Percentiles rank a stretch among this genome's conserved stretches.
Evolutionary conservation across 2,797 vertebrate genomes (phyloP).

Genomic region (Cryptoblepharus egeriae): DNA sequence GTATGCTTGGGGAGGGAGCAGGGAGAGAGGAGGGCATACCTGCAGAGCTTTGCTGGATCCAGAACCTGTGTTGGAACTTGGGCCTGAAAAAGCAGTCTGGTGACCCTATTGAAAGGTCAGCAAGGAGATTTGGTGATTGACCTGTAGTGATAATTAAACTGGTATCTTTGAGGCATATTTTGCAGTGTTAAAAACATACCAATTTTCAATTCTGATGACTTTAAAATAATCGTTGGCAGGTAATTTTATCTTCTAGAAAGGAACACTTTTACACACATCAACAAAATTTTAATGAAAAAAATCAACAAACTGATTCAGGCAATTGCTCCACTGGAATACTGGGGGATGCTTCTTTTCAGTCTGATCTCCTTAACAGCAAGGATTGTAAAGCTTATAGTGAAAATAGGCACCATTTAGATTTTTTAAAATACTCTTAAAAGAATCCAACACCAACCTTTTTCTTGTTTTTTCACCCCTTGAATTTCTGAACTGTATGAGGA

Average conservation of each 20-base stretch:
- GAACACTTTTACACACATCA: background rate
- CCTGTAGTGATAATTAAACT: background rate
- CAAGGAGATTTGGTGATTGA: background rate
- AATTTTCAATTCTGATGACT: background rate
- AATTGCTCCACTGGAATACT: background rate
- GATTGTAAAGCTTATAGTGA: slow-evolving; percentile 21
- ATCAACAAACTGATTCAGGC: no score
- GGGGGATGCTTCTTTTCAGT: background rate
- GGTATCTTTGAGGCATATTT: background rate
- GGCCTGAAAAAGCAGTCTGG: no score
- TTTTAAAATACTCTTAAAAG: slow-evolving; percentile 40
- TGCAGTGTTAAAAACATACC: background rate
- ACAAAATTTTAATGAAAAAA: background rate
- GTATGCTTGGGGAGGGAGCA: no score
- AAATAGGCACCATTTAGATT: slow-evolving; percentile 15
- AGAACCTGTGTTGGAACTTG: no score
- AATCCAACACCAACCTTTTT: slow-evolving; percentile 2
- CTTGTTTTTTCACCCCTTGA: slow-evolving; percentile 23
- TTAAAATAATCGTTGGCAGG: background rate
- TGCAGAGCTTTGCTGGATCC: no score
- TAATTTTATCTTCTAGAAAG: background rate
- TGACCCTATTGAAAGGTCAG: background rate
- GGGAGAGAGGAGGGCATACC: no score
- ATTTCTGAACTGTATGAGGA: background rate
- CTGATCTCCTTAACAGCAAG: background rate